These are phyloP conservation scores for Ctenopoma kingsleyae DNA, from an alignment of 2,797 vertebrate genomes.

Conservation along the genomic window DNA sequence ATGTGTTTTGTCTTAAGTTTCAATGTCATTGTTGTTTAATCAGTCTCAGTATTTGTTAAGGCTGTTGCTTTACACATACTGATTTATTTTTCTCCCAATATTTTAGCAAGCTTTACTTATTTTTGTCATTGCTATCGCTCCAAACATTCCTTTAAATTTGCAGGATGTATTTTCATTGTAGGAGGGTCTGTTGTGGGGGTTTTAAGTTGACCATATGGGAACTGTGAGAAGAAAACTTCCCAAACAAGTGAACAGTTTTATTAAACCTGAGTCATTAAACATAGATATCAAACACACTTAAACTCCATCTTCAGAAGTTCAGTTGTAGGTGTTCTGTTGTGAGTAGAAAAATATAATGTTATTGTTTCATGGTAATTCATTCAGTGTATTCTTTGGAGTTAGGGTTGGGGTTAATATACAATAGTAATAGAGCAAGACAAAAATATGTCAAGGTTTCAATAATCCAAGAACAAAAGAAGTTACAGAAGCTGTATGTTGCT, in stretches of 20 bases:
- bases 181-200: not conserved
- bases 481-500: too few relatives aligned
- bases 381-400: too few relatives aligned
- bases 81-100: not conserved
- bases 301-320: too few relatives aligned
- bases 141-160: not conserved
- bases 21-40: not conserved
- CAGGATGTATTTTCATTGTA: not conserved
- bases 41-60: too few relatives aligned
- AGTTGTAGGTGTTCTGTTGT: not conserved
- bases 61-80: too few relatives aligned
- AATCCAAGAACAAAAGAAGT: too few relatives aligned
- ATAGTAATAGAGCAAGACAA: too few relatives aligned
- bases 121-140: not conserved
- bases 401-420: too few relatives aligned
- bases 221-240: not conserved
- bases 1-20: not conserved
- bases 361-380: too few relatives aligned
- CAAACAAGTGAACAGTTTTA: not conserved
- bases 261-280: not conserved
- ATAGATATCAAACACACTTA: not conserved
- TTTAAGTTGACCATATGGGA: conserved; percentile 12
- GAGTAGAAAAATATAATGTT: not conserved
- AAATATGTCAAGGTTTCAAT: too few relatives aligned
- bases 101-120: not conserved